Percentiles rank a stretch among this genome's conserved stretches.
Evolutionary conservation across 2,888 invertebrate genomes (phyloP).

Genomic region (Melieria omissa): DNA sequence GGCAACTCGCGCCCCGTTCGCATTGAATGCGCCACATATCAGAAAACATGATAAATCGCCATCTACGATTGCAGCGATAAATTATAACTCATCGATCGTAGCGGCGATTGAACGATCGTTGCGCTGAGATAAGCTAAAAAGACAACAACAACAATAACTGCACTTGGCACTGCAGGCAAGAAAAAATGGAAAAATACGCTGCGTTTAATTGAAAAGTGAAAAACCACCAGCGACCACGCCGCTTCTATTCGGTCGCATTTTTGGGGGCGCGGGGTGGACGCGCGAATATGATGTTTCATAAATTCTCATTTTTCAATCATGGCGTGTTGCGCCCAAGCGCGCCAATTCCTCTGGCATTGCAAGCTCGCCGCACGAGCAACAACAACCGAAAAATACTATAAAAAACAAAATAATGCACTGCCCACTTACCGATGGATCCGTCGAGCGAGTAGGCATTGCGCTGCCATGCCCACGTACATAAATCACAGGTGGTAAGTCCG

Average conservation of each 20-base stretch:
- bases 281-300: conserved; percentile 23
- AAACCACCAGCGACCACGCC: conserved; percentile 19
- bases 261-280: not conserved
- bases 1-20: too few species aligned
- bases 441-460: conserved; percentile 71
- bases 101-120: not conserved
- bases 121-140: conserved; percentile 13
- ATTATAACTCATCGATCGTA: conserved; percentile 51
- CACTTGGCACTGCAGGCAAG: conserved; percentile 24
- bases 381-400: too few species aligned
- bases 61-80: conserved; percentile 63
- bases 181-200: conserved; percentile 10
- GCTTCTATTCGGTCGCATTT: not conserved
- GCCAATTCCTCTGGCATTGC: too few species aligned
- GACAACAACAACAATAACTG: not conserved
- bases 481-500: conserved; percentile 79
- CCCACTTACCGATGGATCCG: conserved; percentile 71
- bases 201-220: conserved; percentile 43
- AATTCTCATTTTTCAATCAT: conserved; percentile 30
- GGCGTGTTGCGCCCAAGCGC: too few species aligned
- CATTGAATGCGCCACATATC: not conserved
- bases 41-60: conserved; percentile 63
- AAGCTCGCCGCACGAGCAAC: too few species aligned
- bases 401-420: not conserved
- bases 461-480: conserved; percentile 79